Evolutionary conservation across 2,888 invertebrate genomes (phyloP), one percentile per base, ranked within the genome.

Genomic region (Idaea straminata): DNA sequence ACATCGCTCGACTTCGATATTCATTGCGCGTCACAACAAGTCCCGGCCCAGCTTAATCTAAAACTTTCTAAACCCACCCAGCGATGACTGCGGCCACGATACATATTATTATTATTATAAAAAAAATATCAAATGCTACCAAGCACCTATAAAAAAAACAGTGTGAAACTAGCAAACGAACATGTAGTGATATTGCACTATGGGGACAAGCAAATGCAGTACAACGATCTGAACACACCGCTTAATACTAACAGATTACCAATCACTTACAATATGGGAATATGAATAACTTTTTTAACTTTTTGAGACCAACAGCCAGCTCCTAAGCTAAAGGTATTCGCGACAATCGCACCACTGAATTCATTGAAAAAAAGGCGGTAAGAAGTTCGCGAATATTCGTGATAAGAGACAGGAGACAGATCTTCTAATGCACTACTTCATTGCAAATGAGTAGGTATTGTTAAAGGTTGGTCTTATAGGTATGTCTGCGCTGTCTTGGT

Each of bases 81-180:
- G 88, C 86, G 87, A 87, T 87, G 74, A 77, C 77, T 75, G 85
- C 88, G 91, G 88, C 90, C 89, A 88, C 89, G 86, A 84, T 72
- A 74, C 72, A 59, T 13, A 36, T 36, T 36, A 36, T 36, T 7
- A 36, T 36, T 7, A 36, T 72, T 72, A 77, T 75, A 69, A 67
- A 71, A 80, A 75, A 76, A 81, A 80, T 81, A 79, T 79, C 79
- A 82, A 84, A 86, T 81, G 85, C 83, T 79, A 80, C 77, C 76
- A 82, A 87, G 87, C 89, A 88, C 87, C 85, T 83, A 80, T 72
- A 67, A 78, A 74, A 75, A 74, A 71, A 80, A 83, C 79, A 77
- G 78, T 78, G 80, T 78, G 47, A 47, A 7, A 47, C 47, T 77
- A 71, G 75, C 77, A 69, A 67, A 77, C 63, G 74, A 65, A 74